Evolutionary conservation across 2,888 invertebrate genomes (phyloP).

Genomic region (Drosophila glabriapex): DNA sequence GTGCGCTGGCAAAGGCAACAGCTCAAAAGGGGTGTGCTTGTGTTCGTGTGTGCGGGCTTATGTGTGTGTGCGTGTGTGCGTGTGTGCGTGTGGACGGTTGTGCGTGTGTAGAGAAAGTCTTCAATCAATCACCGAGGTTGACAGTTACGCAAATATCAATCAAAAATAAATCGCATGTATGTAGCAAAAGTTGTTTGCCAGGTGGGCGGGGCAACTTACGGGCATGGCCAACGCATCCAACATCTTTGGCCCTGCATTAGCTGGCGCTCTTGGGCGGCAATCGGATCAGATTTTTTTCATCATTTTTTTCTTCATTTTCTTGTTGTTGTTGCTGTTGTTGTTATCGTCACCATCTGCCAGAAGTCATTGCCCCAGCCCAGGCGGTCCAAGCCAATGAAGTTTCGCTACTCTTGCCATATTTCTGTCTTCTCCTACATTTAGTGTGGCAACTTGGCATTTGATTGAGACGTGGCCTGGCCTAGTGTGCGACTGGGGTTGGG

Average conservation of each 20-base stretch:
- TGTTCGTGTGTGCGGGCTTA: background rate
- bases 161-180: constrained; percentile 79
- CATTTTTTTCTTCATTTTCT: background rate
- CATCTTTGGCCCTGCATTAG: constrained; percentile 56
- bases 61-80: background rate
- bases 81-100: background rate
- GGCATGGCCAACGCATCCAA: constrained; percentile 41
- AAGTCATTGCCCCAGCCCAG: constrained; percentile 40
- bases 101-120: constrained; percentile 50
- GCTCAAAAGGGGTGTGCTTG: background rate
- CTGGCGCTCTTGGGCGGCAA: constrained; percentile 26
- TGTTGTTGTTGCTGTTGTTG: background rate
- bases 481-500: background rate
- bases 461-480: constrained; percentile 29
- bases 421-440: constrained; percentile 43
- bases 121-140: constrained; percentile 77
- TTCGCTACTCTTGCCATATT: constrained; percentile 19
- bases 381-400: constrained; percentile 25
- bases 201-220: constrained; percentile 50
- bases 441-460: constrained; percentile 60
- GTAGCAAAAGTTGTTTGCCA: constrained; percentile 74
- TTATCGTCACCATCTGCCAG: constrained; percentile 34
- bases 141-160: constrained; percentile 81
- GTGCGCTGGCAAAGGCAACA: constrained; percentile 1
- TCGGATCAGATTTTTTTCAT: constrained; percentile 27